A percentile compares a stretch with the other conserved stretches of the same genome.
These are phyloP conservation scores for Centropyge bicolor DNA, from an alignment of 2,797 vertebrate genomes.

Conservation along the genomic window DNA sequence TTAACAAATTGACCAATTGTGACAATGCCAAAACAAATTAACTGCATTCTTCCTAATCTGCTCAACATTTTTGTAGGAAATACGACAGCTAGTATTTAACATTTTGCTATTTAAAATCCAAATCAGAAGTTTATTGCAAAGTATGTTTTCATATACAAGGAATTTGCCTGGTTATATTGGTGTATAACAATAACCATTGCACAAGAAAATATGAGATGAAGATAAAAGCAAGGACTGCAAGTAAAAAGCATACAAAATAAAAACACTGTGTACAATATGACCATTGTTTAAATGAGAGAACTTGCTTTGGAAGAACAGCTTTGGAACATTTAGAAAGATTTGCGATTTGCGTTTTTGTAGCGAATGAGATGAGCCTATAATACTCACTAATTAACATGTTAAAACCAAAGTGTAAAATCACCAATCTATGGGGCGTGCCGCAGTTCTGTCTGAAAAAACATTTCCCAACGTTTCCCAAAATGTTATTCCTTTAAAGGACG, in stretches of 20 bases:
- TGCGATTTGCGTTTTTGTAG: rapidly evolving
- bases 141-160: too few relatives aligned
- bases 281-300: too few relatives aligned
- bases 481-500: background rate
- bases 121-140: too few relatives aligned
- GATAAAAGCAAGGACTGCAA: too few relatives aligned
- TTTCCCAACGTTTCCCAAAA: background rate
- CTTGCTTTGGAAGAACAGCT: background rate
- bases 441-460: background rate
- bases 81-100: background rate
- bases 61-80: background rate
- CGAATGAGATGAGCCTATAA: background rate
- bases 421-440: background rate
- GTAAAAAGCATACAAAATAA: too few relatives aligned
- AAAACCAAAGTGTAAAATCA: background rate
- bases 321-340: background rate
- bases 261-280: too few relatives aligned
- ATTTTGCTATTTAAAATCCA: background rate
- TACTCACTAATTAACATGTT: background rate
- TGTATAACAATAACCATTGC: too few relatives aligned
- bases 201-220: too few relatives aligned
- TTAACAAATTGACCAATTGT: slow-evolving; percentile 51
- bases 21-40: slow-evolving; percentile 34
- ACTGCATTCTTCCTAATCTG: background rate
- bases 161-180: too few relatives aligned